Conservation (phyloP, 2,113 vertebrate species). For the Hydropotes inermis region DNA sequence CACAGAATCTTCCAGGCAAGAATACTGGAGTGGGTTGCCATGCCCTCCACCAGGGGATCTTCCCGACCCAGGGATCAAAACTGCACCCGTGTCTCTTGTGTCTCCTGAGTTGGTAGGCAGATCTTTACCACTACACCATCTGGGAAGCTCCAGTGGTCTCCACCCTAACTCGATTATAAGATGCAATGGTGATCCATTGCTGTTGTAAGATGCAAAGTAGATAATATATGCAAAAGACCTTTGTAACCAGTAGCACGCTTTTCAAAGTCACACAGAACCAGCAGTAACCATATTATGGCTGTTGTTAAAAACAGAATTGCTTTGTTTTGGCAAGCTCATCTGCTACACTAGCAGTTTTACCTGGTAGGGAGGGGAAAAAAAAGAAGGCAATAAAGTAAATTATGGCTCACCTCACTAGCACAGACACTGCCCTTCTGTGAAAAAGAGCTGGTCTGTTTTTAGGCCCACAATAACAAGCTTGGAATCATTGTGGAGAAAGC, state of each 20-base stretch:
- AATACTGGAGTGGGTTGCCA: neutral
- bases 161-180: neutral
- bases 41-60: neutral
- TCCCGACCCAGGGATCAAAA: neutral
- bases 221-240: neutral
- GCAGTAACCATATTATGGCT: neutral
- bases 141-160: neutral
- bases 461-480: neutral
- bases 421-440: neutral
- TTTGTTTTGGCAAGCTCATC: neutral
- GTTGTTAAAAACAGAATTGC: neutral
- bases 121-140: neutral
- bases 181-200: too few relatives aligned
- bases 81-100: neutral
- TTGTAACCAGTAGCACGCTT: neutral
- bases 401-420: neutral
- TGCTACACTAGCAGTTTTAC: neutral
- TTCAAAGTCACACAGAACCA: neutral
- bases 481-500: neutral
- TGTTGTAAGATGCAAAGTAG: neutral
- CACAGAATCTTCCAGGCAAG: neutral
- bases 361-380: neutral
- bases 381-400: neutral
- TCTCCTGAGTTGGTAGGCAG: neutral
- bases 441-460: neutral